A percentile compares a stretch with the other conserved stretches of the same genome.
These are phyloP conservation scores for Hipposideros armiger DNA, from an alignment of 2,113 vertebrate genomes.

Conservation along the genomic window DNA sequence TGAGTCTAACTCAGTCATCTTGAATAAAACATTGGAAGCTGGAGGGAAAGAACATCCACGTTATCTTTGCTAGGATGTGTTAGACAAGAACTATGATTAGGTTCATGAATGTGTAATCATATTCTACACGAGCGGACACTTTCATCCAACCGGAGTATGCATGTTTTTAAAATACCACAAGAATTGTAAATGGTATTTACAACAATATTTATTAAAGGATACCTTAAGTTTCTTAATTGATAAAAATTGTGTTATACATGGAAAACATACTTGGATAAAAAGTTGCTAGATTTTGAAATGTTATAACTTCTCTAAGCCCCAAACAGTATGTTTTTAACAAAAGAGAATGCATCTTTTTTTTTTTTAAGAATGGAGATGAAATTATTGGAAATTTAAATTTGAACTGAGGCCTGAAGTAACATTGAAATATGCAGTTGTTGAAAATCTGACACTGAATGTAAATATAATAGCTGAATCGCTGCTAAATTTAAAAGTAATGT, in stretches of 20 bases:
- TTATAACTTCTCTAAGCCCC: background rate
- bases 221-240: constrained; percentile 6
- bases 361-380: background rate
- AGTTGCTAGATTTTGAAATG: background rate
- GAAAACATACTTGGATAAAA: background rate
- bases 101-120: constrained; percentile 39
- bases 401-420: background rate
- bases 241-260: background rate
- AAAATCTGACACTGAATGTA: background rate
- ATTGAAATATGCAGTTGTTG: background rate
- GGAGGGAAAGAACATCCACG: constrained; percentile 17
- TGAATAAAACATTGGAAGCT: constrained; percentile 68
- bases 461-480: background rate
- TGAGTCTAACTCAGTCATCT: constrained; percentile 39
- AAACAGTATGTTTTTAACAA: constrained; percentile 15
- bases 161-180: constrained; percentile 38
- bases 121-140: constrained; percentile 17
- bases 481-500: background rate
- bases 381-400: constrained; percentile 50
- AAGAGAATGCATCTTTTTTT: background rate
- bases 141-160: constrained; percentile 19
- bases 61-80: constrained; percentile 38
- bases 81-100: constrained; percentile 57
- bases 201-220: constrained; percentile 60
- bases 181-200: constrained; percentile 25